A percentile compares a stretch with the other conserved stretches of the same genome.
phyloP scores from a whole-genome alignment of 2,797 vertebrate genomes.

The Anableps anableps region DNA sequence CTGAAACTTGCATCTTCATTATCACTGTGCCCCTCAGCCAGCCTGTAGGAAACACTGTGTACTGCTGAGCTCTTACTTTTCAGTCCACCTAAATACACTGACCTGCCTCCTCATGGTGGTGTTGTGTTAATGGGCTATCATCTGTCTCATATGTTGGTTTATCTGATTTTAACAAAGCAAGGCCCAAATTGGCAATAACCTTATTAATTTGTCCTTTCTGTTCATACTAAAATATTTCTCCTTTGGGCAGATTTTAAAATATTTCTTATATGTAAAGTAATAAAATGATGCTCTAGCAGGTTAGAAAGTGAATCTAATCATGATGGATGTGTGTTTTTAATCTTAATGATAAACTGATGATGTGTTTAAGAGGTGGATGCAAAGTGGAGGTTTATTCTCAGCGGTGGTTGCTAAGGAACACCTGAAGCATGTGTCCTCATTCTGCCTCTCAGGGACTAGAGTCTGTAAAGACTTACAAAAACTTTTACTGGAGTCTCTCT shows the following conservation, averaged over 20 bases:
- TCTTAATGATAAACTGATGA: conserved; percentile 24
- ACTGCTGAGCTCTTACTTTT: conserved; percentile 9
- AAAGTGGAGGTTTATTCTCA: conserved; percentile 60
- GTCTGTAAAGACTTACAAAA: conserved; percentile 31
- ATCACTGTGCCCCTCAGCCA: conserved; percentile 1
- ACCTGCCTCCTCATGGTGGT: conserved; percentile 20
- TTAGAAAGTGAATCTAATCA: conserved; percentile 8
- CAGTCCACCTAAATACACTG: conserved; percentile 21
- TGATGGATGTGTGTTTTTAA: conserved; percentile 8
- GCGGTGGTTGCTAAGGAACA: conserved; percentile 74
- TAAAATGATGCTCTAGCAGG: not conserved
- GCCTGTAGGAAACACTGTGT: conserved; percentile 5
- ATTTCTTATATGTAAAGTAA: not conserved
- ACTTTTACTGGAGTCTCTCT: conserved; percentile 4
- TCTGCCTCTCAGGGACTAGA: conserved; percentile 30
- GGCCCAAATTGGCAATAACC: conserved; percentile 2
- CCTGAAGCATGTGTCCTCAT: conserved; percentile 41
- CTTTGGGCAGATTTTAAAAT: not conserved
- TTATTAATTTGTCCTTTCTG: not conserved
- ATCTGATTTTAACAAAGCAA: not conserved
- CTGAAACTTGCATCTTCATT: conserved; percentile 24
- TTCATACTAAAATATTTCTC: not conserved
- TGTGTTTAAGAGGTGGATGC: conserved; percentile 30
- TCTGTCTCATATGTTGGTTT: conserved; percentile 18
- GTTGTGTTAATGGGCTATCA: conserved; percentile 28